Evolutionary conservation across 2,113 vertebrate species (phyloP).

Genomic region (Microcebus tavaratra): DNA sequence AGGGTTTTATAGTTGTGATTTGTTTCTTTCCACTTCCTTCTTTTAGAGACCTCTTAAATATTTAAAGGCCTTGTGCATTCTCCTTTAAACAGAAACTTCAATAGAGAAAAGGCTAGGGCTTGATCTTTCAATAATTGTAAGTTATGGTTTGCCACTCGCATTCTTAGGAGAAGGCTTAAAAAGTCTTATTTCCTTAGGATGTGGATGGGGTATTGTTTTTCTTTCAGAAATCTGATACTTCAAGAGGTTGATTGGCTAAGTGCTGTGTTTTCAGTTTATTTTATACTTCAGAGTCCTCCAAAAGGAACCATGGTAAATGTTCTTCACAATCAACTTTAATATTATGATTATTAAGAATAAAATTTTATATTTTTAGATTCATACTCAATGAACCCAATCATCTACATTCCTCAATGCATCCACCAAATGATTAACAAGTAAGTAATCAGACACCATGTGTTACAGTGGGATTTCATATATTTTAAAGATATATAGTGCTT

Average conservation of each 20-base stretch:
- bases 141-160: not conserved
- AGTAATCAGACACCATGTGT: not conserved
- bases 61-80: conserved; percentile 53
- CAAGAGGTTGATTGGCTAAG: not conserved
- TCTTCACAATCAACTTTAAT: not conserved
- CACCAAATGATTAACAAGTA: not conserved
- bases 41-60: conserved; percentile 64
- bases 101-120: not conserved
- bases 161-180: not conserved
- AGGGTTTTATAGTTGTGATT: conserved; percentile 50
- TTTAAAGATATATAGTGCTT: not conserved
- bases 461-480: not conserved
- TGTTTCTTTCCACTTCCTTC: conserved; percentile 51
- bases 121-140: conserved; percentile 11
- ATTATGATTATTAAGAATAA: not conserved
- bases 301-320: not conserved
- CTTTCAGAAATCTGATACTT: not conserved
- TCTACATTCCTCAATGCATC: not conserved
- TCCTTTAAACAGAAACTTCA: conserved; percentile 48
- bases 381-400: not conserved
- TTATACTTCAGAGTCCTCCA: not conserved
- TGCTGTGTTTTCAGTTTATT: not conserved
- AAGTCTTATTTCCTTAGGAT: not conserved
- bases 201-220: not conserved
- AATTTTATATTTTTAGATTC: not conserved